Base-by-base conservation (phyloP, 2,113 vertebrate species). In the Trogon melanurus region DNA sequence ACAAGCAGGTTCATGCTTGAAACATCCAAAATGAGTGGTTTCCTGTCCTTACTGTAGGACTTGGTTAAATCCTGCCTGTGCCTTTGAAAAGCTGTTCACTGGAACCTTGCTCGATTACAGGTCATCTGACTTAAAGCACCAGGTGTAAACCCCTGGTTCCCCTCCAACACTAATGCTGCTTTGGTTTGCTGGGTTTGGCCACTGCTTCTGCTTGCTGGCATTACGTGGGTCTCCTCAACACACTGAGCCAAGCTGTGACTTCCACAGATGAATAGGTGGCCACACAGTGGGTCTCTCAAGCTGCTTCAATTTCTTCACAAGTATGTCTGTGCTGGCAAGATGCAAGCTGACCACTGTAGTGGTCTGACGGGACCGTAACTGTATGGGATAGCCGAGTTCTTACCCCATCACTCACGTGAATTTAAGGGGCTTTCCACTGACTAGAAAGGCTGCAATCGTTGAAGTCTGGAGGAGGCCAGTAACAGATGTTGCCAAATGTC, bases 271-370 rank as follows among this genome's bases (percentile, higher is more conserved):
- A 2, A 19, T 69, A 67, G 64, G 66, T 89, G 84, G 70, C 66
- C 6, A 0, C 18, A 30, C 41, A 79, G 65, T 26, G 41, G 48
- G 16, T 79, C 96, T 79, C 88, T 79, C 44, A 75, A 87, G 50
- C 70, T 79, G 45, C 20, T 91, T 83, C 76, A 32, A 72, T 75
- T 89, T 92, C 79, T 80, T 73, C 69, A 47, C 51, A 80, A 81
- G 65, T 45, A 64, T 10, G 30, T 44, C 67, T 61, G 5, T 65
- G 45, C 58, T 91, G 65, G 66, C 56, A 85, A 47, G 61, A 60
- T 69, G 57, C 12, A 53, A 26, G 44, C 51, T 56, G 79, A 54
- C 75, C 0, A 1, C 53, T 5, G 11, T 29, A 51, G 34, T 26
- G 38, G 53, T 69, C 53, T 72, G 74, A 26, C 2, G 2, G 32